Base-by-base conservation (phyloP, 2,797 vertebrate species). In the Lagorchestes hirsutus region DNA sequence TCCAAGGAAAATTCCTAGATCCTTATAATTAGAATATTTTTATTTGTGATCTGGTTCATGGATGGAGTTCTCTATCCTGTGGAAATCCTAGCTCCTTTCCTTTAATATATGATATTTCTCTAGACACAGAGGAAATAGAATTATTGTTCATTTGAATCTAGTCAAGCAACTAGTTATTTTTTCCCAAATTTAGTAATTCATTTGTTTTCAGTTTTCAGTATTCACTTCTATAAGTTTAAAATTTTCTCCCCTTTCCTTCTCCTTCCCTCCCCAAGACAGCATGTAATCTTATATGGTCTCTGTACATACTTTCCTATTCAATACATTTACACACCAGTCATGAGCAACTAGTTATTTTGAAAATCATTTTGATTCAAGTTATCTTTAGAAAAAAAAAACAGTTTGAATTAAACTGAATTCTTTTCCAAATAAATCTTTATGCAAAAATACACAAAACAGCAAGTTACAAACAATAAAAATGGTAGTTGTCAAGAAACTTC, bases 391-490 rank as follows among this genome's bases (percentile, higher is more conserved):
- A 58, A 62, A 58, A 56, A 13, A 27, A 9, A 9, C 29, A 59
- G 29, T 31, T 92, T 54, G 40, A 95, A 74, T 92, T 94, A 4
- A 95, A 56, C 4, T 55, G 4, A 50, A 90, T 91, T 91, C 34
- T 91, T 93, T 94, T 29, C 29, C 28, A 1, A 28, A 22, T 95
- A 90, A 40, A 22, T 91, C 95, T 96, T 90, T 74, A 95, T 93
- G 34, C 50, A 94, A 62, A 92, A 91, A 24, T 54, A 95, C 8
- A 93, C 58, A 31, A 94, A 55, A 52, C 14, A 8, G 11, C 52
- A 52, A 55, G 90, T 92, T 92, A 56, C 50, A 29, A 54, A 55
- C 34, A 93, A 28, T 90, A 67, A 82, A 95, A 91, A 24, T 93
- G 27, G 95, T 28, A 18, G 67, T 96, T 92, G 55, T 74, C 90